Evolutionary conservation across 2,113 vertebrate genomes (phyloP), one percentile per base, ranked within the genome.

Genomic region (Reinhardtius hippoglossoides): DNA sequence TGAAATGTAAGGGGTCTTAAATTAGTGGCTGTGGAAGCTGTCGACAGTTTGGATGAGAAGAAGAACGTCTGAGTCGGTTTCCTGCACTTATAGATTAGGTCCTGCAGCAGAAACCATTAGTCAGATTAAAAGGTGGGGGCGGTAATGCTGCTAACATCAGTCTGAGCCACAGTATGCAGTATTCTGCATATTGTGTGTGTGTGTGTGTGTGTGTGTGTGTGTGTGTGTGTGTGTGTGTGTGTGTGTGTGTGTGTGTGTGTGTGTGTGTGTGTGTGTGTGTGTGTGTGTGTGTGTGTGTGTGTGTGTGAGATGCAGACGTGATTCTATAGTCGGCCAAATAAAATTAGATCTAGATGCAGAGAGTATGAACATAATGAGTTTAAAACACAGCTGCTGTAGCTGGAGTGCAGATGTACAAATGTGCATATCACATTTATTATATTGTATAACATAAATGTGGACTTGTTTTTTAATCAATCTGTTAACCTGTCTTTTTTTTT

Each of bases 61-160:
- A 20, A 23, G 21, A 76, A 76, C 6, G 35, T 68, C 56, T 24
- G 13, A 74, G 56, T 56, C 14, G 56, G 16, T 86, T 79, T 77
- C 63, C 80, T 79, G 56, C 70, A 54, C 78, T 75, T 81, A 86
- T 78, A 71, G 69, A 78, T 89, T 76, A 60, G 52, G 46, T 76
- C 40, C 70, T 83, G 72, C 83, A 74, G 78, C 86, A 83, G 66
- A 81, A 74, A 74, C 85, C 85, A 90, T 90, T 89, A 91, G 83
- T 54, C n/a, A 83, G 81, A 91, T 90, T 85, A 85, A 86, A 81
- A 27, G n/a, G 27, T 21, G 67, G 71, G 50, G 64, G 9, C 10
- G 23, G 58, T 18, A 55, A 74, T 62, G 44, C 74, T 76, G 71
- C 76, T 72, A 64, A 75, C 79, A 79, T 76, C 66, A 58, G 55